A percentile compares a stretch with the other conserved stretches of the same genome.
These are phyloP conservation scores for Trissolcus japonicus DNA, from an alignment of 2,888 invertebrate species.

Conservation along the genomic window DNA sequence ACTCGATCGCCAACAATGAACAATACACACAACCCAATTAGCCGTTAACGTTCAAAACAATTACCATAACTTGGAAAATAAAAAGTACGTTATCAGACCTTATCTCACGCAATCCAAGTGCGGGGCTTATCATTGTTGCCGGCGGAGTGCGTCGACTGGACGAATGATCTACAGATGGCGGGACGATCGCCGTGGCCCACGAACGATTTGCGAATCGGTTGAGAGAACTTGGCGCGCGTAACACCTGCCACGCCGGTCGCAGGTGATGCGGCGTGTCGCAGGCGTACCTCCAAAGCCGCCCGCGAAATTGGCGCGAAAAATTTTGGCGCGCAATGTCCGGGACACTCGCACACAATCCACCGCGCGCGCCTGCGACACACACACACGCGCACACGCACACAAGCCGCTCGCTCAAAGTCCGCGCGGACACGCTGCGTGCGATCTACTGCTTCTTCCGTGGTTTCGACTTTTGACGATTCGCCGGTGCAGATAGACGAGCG, in stretches of 20 bases:
- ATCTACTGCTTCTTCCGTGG: slow-evolving; percentile 51
- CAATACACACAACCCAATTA: too few species aligned
- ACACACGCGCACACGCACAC: slow-evolving; percentile 10
- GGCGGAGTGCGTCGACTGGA: slow-evolving; percentile 1
- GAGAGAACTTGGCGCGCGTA: neutral
- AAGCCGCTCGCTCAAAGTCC: slow-evolving; percentile 49
- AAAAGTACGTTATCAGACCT: slow-evolving; percentile 6
- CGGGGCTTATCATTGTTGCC: slow-evolving; percentile 18
- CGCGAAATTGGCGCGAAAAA: slow-evolving; percentile 26
- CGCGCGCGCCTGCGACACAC: neutral
- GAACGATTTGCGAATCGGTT: slow-evolving; percentile 17
- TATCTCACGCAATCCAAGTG: slow-evolving; percentile 9
- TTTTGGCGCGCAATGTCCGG: slow-evolving; percentile 14
- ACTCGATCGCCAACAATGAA: too few species aligned
- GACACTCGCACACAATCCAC: neutral
- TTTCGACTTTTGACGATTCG: slow-evolving; percentile 51
- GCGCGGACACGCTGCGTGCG: slow-evolving; percentile 50
- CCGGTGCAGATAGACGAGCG: slow-evolving; percentile 45
- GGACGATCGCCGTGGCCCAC: neutral
- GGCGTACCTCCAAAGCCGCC: slow-evolving; percentile 7
- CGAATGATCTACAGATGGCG: slow-evolving; percentile 16
- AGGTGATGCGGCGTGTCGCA: slow-evolving; percentile 24
- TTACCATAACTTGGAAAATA: neutral
- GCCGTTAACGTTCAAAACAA: neutral
- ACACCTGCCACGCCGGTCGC: slow-evolving; percentile 20